Evolutionary conservation across 2,888 invertebrate genomes (phyloP), one percentile per base, ranked within the genome.

Genomic region (Heliconius erato): DNA sequence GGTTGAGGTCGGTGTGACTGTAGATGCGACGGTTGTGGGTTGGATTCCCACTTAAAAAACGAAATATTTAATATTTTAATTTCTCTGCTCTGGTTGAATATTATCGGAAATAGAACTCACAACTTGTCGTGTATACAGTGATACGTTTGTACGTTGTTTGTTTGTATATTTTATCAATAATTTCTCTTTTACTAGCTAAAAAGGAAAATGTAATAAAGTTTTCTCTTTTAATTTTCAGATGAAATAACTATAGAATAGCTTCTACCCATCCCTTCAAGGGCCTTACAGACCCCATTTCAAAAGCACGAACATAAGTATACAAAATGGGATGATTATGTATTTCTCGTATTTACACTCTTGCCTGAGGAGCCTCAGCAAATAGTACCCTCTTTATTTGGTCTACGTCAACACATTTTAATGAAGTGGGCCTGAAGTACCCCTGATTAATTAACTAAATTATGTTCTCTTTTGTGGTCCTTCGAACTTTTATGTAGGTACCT

Each of bases 361-460:
- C 92, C 91, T 91, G 88, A 87, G 92, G 91, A 88, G 86, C 85
- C 84, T 85, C 82, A 67, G 86, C 91, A 93, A 93, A 94, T 91
- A 93, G 88, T 90, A 87, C 91, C 90, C 89, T 90, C 89, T 91
- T 90, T 92, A 93, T 92, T 92, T 91, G 89, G 86, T 88, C 90
- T 89, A 84, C 85, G 84, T 86, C 87, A 89, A 88, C 90, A 90
- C 88, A 90, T 90, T 91, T 92, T 93, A 93, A 94, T 93, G 91
- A 93, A 92, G 91, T 91, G 88, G 85, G 87, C 88, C 86, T 86
- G 85, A 85, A 86, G 82, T 87, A 87, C 86, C 83, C 81, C 82
- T 84, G 81, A 85, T 82, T 85, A 83, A 85, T 84, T 84, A 84
- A 84, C 83, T 82, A 83, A 79, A 79, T 84, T 81, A 79, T 82